Percentiles rank a stretch among this genome's conserved stretches.
These are phyloP conservation scores for Ctenopoma multispine DNA, from an alignment of 2,797 vertebrate genomes.

Conservation along the genomic window DNA sequence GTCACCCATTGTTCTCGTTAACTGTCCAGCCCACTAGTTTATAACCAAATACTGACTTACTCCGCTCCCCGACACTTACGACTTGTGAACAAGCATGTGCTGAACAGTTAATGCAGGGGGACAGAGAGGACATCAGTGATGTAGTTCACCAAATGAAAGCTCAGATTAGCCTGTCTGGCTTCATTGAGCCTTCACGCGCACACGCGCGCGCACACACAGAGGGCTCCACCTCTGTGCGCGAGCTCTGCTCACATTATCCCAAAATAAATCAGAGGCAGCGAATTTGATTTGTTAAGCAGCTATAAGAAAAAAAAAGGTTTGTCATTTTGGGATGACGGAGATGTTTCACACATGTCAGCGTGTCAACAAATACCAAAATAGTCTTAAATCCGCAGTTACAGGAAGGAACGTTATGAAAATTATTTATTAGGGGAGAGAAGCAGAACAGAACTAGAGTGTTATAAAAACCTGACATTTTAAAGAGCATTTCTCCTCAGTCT, in stretches of 20 bases:
- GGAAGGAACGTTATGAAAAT: too few relatives aligned
- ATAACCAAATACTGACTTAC: background rate
- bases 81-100: background rate
- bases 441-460: too few relatives aligned
- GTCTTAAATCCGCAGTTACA: too few relatives aligned
- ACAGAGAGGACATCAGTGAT: conserved; percentile 30
- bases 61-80: background rate
- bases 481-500: too few relatives aligned
- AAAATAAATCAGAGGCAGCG: background rate
- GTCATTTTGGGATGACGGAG: too few relatives aligned
- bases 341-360: too few relatives aligned
- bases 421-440: too few relatives aligned
- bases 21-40: background rate
- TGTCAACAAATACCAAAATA: too few relatives aligned
- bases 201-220: conserved; percentile 7
- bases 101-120: conserved; percentile 14
- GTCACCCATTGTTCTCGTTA: conserved; percentile 6
- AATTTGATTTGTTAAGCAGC: background rate
- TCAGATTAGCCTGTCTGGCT: conserved; percentile 63
- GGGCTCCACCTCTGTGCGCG: background rate
- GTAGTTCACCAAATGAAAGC: conserved; percentile 32
- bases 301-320: too few relatives aligned
- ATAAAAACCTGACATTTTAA: too few relatives aligned
- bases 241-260: background rate
- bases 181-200: conserved; percentile 44